These are phyloP conservation scores for Bradysia coprophila DNA, from an alignment of 1,140 invertebrate genomes.

Conservation along the genomic window DNA sequence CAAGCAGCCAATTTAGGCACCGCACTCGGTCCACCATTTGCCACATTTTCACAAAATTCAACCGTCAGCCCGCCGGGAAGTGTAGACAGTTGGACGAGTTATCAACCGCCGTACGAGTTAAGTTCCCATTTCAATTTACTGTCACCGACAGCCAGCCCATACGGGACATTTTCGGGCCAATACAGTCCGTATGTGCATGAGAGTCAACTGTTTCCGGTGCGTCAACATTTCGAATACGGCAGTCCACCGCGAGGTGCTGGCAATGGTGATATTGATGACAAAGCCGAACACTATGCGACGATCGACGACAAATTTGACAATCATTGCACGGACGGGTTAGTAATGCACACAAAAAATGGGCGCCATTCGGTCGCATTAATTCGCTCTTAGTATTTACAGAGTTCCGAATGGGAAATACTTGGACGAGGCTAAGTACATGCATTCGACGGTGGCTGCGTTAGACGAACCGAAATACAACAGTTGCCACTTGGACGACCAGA, in stretches of 20 bases:
- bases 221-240: conserved; percentile 20
- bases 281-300: conserved; percentile 5
- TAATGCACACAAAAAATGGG: neutral
- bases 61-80: conserved; percentile 34
- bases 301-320: conserved; percentile 6
- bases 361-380: neutral
- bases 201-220: conserved; percentile 20
- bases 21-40: conserved; percentile 44
- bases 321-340: conserved; percentile 2
- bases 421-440: conserved; percentile 4
- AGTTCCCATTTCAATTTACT: conserved; percentile 50
- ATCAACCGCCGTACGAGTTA: conserved; percentile 54
- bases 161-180: conserved; percentile 25
- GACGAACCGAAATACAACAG: conserved; percentile 7
- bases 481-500: conserved; percentile 12
- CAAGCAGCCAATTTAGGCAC: conserved; percentile 33
- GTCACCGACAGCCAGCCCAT: conserved; percentile 44
- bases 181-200: conserved; percentile 21
- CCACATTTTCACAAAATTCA: conserved; percentile 34
- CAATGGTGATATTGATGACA: conserved; percentile 7
- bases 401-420: conserved; percentile 7
- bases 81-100: conserved; percentile 52
- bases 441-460: conserved; percentile 7
- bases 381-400: neutral
- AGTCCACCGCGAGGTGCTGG: conserved; percentile 20